These are phyloP conservation scores for Prionailurus bengalensis DNA, from an alignment of 2,113 vertebrate genomes.

Conservation along the genomic window DNA sequence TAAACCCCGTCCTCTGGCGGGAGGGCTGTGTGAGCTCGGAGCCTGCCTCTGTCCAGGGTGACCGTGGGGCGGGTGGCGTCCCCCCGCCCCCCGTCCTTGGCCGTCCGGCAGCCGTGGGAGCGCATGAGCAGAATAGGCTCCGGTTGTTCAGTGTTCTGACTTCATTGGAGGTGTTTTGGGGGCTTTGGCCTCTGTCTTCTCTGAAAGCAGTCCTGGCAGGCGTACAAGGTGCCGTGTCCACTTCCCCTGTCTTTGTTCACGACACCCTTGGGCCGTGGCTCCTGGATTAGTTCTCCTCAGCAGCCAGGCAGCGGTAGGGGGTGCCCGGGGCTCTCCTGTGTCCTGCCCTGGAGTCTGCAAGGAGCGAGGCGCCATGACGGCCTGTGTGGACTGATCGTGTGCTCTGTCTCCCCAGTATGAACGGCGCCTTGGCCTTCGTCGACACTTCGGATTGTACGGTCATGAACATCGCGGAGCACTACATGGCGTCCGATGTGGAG, in stretches of 20 bases:
- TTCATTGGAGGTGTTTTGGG: neutral
- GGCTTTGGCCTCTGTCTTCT: too few relatives aligned
- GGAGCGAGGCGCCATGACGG: rapidly evolving
- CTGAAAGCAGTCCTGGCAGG: neutral
- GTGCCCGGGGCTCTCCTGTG: too few relatives aligned
- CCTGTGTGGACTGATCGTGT: rapidly evolving
- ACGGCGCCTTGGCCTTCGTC: conserved; percentile 97
- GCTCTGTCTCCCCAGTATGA: conserved; percentile 92
- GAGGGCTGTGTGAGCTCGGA: neutral
- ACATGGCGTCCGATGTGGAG: conserved; percentile 98
- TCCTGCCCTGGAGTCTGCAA: too few relatives aligned
- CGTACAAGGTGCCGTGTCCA: rapidly evolving
- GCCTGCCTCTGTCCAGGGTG: neutral
- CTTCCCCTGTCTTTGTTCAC: neutral
- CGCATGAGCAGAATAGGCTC: too few relatives aligned
- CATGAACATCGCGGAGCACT: conserved; percentile 99
- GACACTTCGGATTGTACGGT: conserved; percentile 99
- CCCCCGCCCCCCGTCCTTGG: too few relatives aligned
- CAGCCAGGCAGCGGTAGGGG: too few relatives aligned
- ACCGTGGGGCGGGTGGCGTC: neutral
- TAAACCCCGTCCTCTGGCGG: neutral
- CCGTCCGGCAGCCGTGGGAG: neutral
- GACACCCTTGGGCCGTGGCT: neutral
- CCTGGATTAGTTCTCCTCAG: neutral
- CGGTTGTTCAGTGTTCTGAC: neutral